phyloP scores from a whole-genome alignment of 2,888 invertebrate genomes.

The Drosophila affinis region DNA sequence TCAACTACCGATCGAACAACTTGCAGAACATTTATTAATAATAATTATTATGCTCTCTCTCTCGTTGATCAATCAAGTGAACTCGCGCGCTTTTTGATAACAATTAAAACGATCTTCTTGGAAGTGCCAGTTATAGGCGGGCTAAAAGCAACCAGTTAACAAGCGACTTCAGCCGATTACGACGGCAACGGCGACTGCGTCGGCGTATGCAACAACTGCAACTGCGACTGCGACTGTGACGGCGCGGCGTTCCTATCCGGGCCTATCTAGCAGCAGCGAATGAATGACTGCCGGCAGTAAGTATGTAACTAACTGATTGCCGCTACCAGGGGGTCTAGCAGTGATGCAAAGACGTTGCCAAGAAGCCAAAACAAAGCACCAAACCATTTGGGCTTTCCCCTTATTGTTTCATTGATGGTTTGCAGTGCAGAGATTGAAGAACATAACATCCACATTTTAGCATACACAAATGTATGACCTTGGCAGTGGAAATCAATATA shows the following conservation, averaged over 20 bases:
- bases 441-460: too few relatives aligned
- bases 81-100: constrained; percentile 77
- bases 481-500: too few relatives aligned
- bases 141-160: constrained; percentile 61
- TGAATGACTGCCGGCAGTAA: constrained; percentile 27
- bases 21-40: constrained; percentile 41
- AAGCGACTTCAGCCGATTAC: constrained; percentile 26
- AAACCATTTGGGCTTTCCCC: too few relatives aligned
- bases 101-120: constrained; percentile 77
- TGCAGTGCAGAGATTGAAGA: too few relatives aligned
- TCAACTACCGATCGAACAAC: constrained; percentile 41
- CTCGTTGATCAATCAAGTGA: constrained; percentile 53
- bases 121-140: constrained; percentile 72
- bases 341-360: background rate
- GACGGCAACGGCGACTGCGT: constrained; percentile 22
- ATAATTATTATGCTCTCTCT: constrained; percentile 3
- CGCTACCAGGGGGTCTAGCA: constrained; percentile 13
- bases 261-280: constrained; percentile 42
- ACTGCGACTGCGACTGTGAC: constrained; percentile 38
- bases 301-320: constrained; percentile 22
- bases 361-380: too few relatives aligned
- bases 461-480: too few relatives aligned
- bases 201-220: constrained; percentile 30
- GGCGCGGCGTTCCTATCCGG: constrained; percentile 20
- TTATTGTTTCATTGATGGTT: too few relatives aligned